Evolutionary conservation across 2,888 invertebrate genomes (phyloP), one percentile per base, ranked within the genome.

Genomic region (Xanthorhoe spadicearia): DNA sequence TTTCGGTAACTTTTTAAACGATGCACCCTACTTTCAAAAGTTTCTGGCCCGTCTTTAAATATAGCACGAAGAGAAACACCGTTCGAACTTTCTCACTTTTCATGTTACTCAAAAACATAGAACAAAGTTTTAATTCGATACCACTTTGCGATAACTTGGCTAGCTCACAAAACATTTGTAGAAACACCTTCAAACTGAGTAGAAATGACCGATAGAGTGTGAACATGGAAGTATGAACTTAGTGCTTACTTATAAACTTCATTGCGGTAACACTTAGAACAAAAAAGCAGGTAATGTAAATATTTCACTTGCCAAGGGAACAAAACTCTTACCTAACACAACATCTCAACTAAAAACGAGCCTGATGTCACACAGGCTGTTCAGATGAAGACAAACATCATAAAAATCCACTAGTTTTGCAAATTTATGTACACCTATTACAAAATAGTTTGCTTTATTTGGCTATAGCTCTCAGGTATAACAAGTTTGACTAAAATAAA

Each of bases 51-150:
- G 50, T 17, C 38, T 52, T 51, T 32, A 61, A 62, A 67, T 51
- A 49, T 59, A 43, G 53, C 15, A 35, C 51, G 51, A 46, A 51
- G 55, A 18, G 18, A 38, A 64, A 46, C 17, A 1, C 23, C 23
- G n/a, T 50, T 18, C 9, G 46, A 57, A 49, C 19, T 58, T 48
- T 56, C 17, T 15, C 46, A 56, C 57, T 57, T 57, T 32, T 61
- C 35, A 18, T 49, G 52, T 48, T 54, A 61, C 61, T 49, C 35
- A 54, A 62, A 50, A 60, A 49, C 49, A 50, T 62, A 54, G 23
- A 49, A n/a, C 18, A 48, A 52, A 61, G 61, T 57, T 66, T 57
- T 66, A 66, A 66, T 61, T 61, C 52, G 52, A 58, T 43, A 54
- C 43, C 61, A 61, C 61, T 61, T 66, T 43, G 53, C 53, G 46